Evolutionary conservation across 2,888 invertebrate species (phyloP), one percentile per base, ranked within the genome.

Genomic region (Byasa hedistus): DNA sequence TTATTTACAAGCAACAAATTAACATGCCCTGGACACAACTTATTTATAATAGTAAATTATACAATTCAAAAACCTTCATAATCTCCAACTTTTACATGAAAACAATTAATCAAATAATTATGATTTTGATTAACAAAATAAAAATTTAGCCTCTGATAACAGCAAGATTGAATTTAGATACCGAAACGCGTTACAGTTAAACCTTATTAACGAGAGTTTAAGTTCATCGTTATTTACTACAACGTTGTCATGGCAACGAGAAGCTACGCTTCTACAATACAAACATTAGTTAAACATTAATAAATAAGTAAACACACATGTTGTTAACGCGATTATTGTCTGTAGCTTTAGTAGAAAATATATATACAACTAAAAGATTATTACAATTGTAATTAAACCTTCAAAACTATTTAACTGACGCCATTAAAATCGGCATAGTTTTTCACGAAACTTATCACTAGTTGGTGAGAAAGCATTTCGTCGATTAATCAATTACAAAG

Each of bases 71-170:
- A n/a, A n/a, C n/a, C n/a, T n/a, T n/a, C n/a, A n/a, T n/a, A n/a
- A n/a, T n/a, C n/a, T n/a, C n/a, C n/a, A n/a, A n/a, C n/a, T n/a
- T n/a, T n/a, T n/a, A n/a, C n/a, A n/a, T n/a, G n/a, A n/a, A n/a
- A n/a, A 8, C 32, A 32, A 1, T 32, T 32, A 32, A 32, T 4
- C 10, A 10, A 32, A 1, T 7, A 48, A 17, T 1, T 21, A 61
- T 23, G 52, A 66, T 51, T 51, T 65, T 32, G 32, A 61, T 61
- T 48, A 17, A 3, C 27, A 57, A 57, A 61, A 32, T 48, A 48
- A 48, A 48, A 48, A 24, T 54, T 66, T 66, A 66, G 66, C 66
- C 66, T 66, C 66, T 62, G 19, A 55, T 27, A 59, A n/a, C 54
- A 67, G 62, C 51, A 56, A 67, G 63, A 51, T 55, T 39, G 27